phyloP scores from a whole-genome alignment of 2,888 invertebrate genomes.

The Cerastis leucographa region DNA sequence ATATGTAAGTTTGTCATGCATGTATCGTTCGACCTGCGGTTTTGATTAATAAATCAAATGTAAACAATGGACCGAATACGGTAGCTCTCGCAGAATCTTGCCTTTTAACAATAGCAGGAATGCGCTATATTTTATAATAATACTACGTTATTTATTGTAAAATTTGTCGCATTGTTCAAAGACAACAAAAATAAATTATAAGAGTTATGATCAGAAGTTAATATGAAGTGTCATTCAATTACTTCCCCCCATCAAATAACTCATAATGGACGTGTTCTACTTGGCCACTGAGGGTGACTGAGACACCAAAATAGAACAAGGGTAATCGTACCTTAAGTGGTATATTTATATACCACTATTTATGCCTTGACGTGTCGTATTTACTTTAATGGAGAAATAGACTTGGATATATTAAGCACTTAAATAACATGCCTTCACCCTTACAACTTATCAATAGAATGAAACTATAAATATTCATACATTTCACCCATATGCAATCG shows the following conservation, averaged over 20 bases:
- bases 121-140: background rate
- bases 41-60: conserved; percentile 20
- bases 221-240: conserved; percentile 53
- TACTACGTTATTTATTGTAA: conserved; percentile 20
- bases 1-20: conserved; percentile 24
- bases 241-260: conserved; percentile 57
- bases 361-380: conserved; percentile 20
- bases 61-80: conserved; percentile 7
- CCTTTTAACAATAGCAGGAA: conserved; percentile 14
- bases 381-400: conserved; percentile 40
- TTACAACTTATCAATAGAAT: conserved; percentile 35
- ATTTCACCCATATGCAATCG: background rate
- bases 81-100: conserved; percentile 7
- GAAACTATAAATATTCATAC: conserved; percentile 34
- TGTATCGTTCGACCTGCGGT: conserved; percentile 11
- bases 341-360: conserved; percentile 34
- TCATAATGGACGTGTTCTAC: conserved; percentile 47
- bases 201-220: conserved; percentile 31
- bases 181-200: conserved; percentile 27
- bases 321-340: conserved; percentile 40
- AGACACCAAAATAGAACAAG: conserved; percentile 52
- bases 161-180: conserved; percentile 39
- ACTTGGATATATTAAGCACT: conserved; percentile 37
- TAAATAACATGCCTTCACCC: conserved; percentile 34
- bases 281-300: conserved; percentile 31